A percentile compares a stretch with the other conserved stretches of the same genome.
These are phyloP conservation scores for Melanophora roralis DNA, from an alignment of 2,888 invertebrate genomes.

Conservation along the genomic window DNA sequence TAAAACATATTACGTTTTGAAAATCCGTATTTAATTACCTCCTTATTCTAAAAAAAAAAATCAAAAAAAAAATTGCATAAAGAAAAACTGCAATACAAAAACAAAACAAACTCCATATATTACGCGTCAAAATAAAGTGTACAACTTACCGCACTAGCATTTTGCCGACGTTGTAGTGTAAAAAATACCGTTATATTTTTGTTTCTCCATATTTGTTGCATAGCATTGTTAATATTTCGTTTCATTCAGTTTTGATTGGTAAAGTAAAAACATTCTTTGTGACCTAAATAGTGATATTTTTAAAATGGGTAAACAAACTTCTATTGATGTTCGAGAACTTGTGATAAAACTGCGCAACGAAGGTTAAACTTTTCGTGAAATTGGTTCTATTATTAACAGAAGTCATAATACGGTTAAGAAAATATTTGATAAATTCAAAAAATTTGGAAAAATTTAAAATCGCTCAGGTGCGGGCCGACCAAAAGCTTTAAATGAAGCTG, in stretches of 20 bases:
- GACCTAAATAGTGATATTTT: no score
- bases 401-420: background rate
- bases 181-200: no score
- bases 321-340: background rate
- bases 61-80: background rate
- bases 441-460: no score
- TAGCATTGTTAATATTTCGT: background rate
- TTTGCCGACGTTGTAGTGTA: no score
- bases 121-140: no score
- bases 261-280: background rate
- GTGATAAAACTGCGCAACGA: background rate
- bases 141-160: no score
- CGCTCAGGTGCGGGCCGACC: background rate
- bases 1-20: background rate
- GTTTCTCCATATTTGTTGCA: no score
- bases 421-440: background rate
- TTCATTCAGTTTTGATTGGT: background rate
- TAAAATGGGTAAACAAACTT: no score
- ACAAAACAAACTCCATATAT: background rate
- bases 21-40: background rate
- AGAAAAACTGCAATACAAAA: background rate
- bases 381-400: background rate
- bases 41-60: background rate
- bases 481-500: no score
- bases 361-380: constrained; percentile 1